Conservation (phyloP, 2,888 invertebrate genomes). For the Acleris literana region DNA sequence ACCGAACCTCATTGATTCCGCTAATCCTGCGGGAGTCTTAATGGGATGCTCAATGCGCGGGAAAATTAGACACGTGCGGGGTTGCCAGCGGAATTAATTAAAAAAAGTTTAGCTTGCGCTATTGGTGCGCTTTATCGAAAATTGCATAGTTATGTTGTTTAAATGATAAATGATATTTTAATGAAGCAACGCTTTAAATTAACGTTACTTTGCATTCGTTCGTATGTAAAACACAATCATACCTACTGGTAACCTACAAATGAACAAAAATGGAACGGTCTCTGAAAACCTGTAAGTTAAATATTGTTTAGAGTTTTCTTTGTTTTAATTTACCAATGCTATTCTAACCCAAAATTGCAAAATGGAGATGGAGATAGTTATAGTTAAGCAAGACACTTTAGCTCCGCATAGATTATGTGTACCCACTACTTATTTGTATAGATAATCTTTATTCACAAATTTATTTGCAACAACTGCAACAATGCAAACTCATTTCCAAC, state of each 20-base stretch:
- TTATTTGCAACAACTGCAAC: not conserved
- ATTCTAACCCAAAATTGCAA: no score
- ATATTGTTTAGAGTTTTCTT: no score
- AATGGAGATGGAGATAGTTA: no score
- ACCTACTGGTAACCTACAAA: no score
- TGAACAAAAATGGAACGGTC: no score
- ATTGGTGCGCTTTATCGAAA: conserved; percentile 11
- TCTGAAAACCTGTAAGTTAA: no score
- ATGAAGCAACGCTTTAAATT: not conserved
- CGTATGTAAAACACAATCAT: no score
- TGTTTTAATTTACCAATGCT: no score
- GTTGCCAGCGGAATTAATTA: conserved; percentile 29
- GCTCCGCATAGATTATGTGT: no score
- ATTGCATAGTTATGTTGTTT: conserved; percentile 2
- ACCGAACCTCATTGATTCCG: conserved; percentile 67
- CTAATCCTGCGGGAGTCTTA: conserved; percentile 70
- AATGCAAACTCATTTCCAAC: conserved; percentile 14
- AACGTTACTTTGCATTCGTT: no score
- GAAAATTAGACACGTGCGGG: conserved; percentile 40
- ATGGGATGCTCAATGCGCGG: conserved; percentile 58
- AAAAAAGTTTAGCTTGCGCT: conserved; percentile 32
- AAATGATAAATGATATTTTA: not conserved
- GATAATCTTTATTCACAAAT: not conserved
- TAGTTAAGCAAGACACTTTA: no score
- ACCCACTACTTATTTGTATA: no score